Conservation (phyloP, 2,888 invertebrate genomes). For the Drosophila histrio region DNA sequence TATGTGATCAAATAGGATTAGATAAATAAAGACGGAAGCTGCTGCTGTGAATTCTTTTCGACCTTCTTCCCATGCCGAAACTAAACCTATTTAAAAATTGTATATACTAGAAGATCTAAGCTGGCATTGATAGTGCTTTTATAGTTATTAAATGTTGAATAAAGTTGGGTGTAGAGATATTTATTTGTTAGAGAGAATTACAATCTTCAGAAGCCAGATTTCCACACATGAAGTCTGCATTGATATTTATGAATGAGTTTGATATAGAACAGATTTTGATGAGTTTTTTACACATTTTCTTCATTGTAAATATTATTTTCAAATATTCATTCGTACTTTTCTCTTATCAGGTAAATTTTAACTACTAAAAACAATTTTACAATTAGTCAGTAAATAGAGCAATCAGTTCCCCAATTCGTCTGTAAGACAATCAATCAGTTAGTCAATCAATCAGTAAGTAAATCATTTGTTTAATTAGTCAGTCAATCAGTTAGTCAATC, state of each 20-base stretch:
- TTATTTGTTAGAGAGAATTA: background rate
- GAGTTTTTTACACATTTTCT: too few relatives aligned
- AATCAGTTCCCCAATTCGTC: too few relatives aligned
- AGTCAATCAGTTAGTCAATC: too few relatives aligned
- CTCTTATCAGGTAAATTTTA: too few relatives aligned
- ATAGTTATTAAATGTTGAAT: background rate
- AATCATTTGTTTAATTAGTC: too few relatives aligned
- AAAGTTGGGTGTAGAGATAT: background rate
- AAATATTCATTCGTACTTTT: too few relatives aligned
- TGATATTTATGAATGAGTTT: background rate
- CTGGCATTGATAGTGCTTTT: background rate
- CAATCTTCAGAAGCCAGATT: background rate
- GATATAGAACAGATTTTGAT: background rate
- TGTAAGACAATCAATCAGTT: too few relatives aligned
- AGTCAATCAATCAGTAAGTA: too few relatives aligned
- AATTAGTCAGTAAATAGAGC: too few relatives aligned
- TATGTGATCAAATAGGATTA: slow-evolving; percentile 8
- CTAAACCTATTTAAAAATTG: background rate
- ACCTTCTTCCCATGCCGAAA: slow-evolving; percentile 7
- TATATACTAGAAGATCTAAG: background rate
- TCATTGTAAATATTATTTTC: too few relatives aligned
- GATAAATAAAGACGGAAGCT: slow-evolving; percentile 7
- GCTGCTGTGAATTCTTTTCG: slow-evolving; percentile 2
- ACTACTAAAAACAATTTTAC: too few relatives aligned
- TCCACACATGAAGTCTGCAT: too few relatives aligned